Percentiles rank a stretch among this genome's conserved stretches.
These are phyloP conservation scores for Biston betularia DNA, from an alignment of 2,888 invertebrate species.

Conservation along the genomic window DNA sequence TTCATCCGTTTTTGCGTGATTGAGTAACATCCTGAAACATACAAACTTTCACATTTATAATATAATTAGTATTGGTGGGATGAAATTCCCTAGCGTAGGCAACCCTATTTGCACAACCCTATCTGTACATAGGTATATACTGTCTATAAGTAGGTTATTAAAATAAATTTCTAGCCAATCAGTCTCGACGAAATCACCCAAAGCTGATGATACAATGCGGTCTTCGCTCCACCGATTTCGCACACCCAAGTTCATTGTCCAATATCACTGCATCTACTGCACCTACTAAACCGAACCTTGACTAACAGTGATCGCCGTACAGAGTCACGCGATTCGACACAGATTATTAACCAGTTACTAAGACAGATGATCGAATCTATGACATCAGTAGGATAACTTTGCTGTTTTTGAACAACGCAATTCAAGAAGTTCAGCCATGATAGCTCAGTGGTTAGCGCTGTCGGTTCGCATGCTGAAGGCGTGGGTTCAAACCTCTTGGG, in stretches of 20 bases:
- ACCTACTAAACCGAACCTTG: slow-evolving; percentile 26
- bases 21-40: too few relatives aligned
- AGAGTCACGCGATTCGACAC: slow-evolving; percentile 68
- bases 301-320: slow-evolving; percentile 24
- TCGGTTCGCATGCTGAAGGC: too few relatives aligned
- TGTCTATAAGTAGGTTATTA: not conserved
- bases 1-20: too few relatives aligned
- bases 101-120: too few relatives aligned
- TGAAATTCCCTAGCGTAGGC: too few relatives aligned
- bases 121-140: not conserved
- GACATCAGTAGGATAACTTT: slow-evolving; percentile 20
- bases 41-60: too few relatives aligned
- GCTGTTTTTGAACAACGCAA: too few relatives aligned
- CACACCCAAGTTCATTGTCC: slow-evolving; percentile 29
- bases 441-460: too few relatives aligned
- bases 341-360: slow-evolving; percentile 40
- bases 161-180: not conserved
- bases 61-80: too few relatives aligned
- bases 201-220: not conserved
- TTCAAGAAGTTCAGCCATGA: too few relatives aligned
- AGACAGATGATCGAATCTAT: slow-evolving; percentile 20
- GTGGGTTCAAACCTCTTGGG: too few relatives aligned
- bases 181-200: slow-evolving; percentile 2
- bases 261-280: slow-evolving; percentile 16
- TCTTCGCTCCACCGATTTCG: slow-evolving; percentile 10